Base-by-base conservation (phyloP, 1,140 invertebrate genomes). In the Neodiprion pinetum region DNA sequence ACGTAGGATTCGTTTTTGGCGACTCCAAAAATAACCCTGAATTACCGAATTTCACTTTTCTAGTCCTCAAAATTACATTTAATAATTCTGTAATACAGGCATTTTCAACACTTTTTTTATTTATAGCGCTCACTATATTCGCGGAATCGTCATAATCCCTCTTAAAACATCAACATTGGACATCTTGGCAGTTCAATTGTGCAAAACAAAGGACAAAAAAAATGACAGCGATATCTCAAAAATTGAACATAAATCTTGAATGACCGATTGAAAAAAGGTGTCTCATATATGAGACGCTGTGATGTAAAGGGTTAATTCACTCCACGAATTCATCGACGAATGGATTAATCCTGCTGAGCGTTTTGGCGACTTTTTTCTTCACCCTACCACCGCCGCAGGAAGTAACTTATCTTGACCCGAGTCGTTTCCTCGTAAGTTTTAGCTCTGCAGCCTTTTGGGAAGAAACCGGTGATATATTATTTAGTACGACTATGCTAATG, bases 401-500 rank as follows among this genome's bases (percentile, higher is more conserved):
- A 84, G 81, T 81, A 77, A 81, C 80, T 83, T 84, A 78, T 82
- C 80, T 79, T 69, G 67, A 66, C 72, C 77, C 79, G 70, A 72
- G 74, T 74, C 78, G 75, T 79, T 81, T 78, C 75, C 61, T 4
- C 72, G 75, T 40, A 40, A 40, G 28, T 40, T 40, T 40, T 40
- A 40, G 28, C 28, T 40, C 28, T 40, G 28, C 28, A 40, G 28
- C 28, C 28, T 40, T 40, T 5, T 40, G 5, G 5, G 28, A 40
- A 40, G 28, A 1, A 40, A 40, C 28, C 28, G 23, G 78, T 82
- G 79, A 81, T 84, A 83, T 82, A 83, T 83, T 81, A 83, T 82
- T 83, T 82, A 80, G 78, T 77, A 80, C 75, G 75, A 74, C 80
- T 82, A 84, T 84, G 83, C 82, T 84, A 84, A 84, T 84, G 77